These are phyloP conservation scores for Heptranchias perlo DNA, from an alignment of 2,113 vertebrate genomes.

Conservation along the genomic window DNA sequence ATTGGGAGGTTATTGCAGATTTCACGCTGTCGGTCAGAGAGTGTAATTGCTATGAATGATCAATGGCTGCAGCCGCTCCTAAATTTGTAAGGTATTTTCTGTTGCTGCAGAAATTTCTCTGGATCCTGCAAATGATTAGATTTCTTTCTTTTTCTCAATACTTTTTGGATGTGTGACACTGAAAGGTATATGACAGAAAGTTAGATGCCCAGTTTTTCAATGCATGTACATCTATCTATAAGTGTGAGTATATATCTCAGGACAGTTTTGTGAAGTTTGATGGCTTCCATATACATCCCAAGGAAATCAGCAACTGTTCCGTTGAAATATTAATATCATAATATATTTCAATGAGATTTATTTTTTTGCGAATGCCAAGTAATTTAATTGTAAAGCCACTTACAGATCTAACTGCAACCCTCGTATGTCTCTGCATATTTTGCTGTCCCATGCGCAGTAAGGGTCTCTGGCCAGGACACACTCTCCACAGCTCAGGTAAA, in stretches of 20 bases:
- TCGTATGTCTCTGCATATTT: conserved; percentile 57
- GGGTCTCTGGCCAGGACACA: conserved; percentile 88
- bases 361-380: neutral
- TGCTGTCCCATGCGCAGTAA: conserved; percentile 80
- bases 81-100: neutral
- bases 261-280: neutral
- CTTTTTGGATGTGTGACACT: neutral
- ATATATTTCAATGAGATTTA: neutral
- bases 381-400: neutral
- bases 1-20: neutral
- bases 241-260: neutral
- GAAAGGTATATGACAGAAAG: neutral
- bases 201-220: neutral
- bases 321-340: neutral
- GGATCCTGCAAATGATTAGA: neutral
- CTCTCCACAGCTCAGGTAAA: conserved; percentile 85
- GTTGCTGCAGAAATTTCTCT: neutral
- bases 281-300: neutral
- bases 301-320: neutral
- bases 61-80: neutral
- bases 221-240: neutral
- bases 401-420: neutral
- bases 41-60: neutral
- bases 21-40: neutral
- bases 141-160: neutral